Percentiles rank a stretch among this genome's conserved stretches.
Conservation (phyloP, 1,140 invertebrate genomes). For the Drosophila sp. region DNA sequence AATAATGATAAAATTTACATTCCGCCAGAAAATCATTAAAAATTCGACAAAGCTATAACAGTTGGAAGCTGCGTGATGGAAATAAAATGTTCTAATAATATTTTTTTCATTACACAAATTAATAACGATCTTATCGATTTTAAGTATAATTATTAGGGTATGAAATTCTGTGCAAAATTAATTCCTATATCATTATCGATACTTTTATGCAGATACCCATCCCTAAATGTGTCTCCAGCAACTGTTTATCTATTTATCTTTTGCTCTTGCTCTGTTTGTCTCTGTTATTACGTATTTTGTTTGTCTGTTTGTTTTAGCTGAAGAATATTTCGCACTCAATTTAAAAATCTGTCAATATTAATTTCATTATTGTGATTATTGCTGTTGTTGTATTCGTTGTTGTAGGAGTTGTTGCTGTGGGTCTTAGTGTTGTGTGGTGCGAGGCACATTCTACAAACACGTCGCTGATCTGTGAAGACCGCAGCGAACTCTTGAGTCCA, state of each 20-base stretch:
- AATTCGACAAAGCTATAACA: too few species aligned
- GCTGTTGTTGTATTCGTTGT: constrained; percentile 5
- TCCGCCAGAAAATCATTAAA: too few species aligned
- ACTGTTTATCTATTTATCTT: constrained; percentile 30
- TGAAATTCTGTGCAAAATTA: too few species aligned
- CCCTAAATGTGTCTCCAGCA: not conserved
- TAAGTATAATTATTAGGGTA: too few species aligned
- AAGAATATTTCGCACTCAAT: constrained; percentile 62
- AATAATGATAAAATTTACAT: too few species aligned
- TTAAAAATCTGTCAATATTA: constrained; percentile 75
- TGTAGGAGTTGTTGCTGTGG: not conserved
- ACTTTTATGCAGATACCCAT: not conserved
- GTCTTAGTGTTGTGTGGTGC: not conserved
- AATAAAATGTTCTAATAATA: too few species aligned
- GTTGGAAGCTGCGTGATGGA: too few species aligned
- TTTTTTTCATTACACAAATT: too few species aligned
- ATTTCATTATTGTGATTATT: constrained; percentile 28
- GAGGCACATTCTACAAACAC: constrained; percentile 69
- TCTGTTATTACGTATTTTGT: constrained; percentile 32
- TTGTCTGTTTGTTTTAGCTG: constrained; percentile 45
- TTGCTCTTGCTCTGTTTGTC: constrained; percentile 50
- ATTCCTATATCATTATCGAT: too few species aligned
- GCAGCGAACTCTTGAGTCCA: constrained; percentile 30
- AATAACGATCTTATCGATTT: too few species aligned
- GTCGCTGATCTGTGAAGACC: constrained; percentile 22